Percentiles rank a stretch among this genome's conserved stretches.
phyloP scores from a whole-genome alignment of 2,888 invertebrate genomes.

The Trichopoda pennipes region DNA sequence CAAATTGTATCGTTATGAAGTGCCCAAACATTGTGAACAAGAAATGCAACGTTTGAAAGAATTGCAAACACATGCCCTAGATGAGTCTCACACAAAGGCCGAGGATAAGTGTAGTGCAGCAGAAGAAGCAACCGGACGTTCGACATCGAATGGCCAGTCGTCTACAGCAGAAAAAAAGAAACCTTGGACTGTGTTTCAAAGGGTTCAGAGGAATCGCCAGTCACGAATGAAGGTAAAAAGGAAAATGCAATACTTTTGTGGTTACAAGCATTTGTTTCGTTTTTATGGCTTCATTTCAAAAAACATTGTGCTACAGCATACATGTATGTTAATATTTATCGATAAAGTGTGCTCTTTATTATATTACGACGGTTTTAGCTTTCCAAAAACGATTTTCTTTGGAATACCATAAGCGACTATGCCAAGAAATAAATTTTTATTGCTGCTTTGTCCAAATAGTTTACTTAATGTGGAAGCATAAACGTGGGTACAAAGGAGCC shows the following conservation, averaged over 20 bases:
- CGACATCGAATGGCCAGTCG: constrained; percentile 27
- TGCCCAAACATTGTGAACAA: constrained; percentile 90
- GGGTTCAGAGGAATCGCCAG: constrained; percentile 88
- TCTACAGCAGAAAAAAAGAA: constrained; percentile 66
- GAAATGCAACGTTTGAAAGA: constrained; percentile 87
- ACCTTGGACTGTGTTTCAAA: constrained; percentile 88
- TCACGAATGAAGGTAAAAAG: constrained; percentile 83
- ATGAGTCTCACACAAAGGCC: not conserved
- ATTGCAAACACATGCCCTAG: constrained; percentile 47
- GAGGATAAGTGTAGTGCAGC: constrained; percentile 5
- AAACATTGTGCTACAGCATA: no score
- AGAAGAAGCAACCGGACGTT: constrained; percentile 11
- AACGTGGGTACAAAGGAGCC: no score
- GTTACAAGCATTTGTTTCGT: not conserved
- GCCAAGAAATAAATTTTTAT: no score
- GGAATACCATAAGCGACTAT: no score
- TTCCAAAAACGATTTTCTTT: not conserved
- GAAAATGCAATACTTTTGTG: not conserved
- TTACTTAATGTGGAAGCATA: no score
- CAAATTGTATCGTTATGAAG: constrained; percentile 89
- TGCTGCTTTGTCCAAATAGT: no score
- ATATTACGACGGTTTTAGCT: no score
- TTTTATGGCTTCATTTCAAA: constrained; percentile 22
- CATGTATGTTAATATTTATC: not conserved
- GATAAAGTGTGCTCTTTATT: not conserved